Percentiles rank a stretch among this genome's conserved stretches.
Evolutionary conservation across 2,888 invertebrate genomes (phyloP).

Genomic region (Nemotelus nigrinus): DNA sequence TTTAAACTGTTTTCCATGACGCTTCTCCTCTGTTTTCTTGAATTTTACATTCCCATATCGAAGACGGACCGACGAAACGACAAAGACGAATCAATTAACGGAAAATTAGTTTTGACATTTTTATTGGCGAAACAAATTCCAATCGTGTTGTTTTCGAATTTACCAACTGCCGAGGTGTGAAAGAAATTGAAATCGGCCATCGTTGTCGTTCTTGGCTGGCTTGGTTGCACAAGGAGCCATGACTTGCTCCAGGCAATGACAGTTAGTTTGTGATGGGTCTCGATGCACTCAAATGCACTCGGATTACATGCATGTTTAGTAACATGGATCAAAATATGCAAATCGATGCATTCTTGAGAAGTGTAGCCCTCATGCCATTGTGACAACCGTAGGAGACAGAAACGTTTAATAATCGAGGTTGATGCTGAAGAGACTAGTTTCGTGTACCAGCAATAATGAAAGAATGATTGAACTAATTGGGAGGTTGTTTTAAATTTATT

Average conservation of each 20-base stretch:
- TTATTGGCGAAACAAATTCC: conserved; percentile 49
- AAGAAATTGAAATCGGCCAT: conserved; percentile 45
- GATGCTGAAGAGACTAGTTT: no score
- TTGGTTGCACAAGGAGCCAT: background rate
- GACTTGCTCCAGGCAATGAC: conserved; percentile 33
- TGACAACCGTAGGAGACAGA: no score
- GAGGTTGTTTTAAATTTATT: no score
- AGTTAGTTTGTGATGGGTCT: background rate
- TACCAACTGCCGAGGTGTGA: conserved; percentile 42
- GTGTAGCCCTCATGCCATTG: background rate
- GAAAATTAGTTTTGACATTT: conserved; percentile 50
- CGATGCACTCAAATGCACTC: background rate
- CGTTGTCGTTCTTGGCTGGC: no score
- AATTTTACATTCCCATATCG: background rate
- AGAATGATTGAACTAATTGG: no score
- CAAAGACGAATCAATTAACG: conserved; percentile 49
- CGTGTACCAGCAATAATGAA: no score
- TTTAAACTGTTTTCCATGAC: conserved; percentile 12
- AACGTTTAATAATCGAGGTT: no score
- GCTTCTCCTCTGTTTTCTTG: background rate
- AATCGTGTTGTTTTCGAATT: conserved; percentile 10
- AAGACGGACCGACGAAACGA: background rate
- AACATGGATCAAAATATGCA: conserved; percentile 22
- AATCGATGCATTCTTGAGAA: conserved; percentile 21
- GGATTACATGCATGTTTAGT: background rate